phyloP scores from a whole-genome alignment of 2,113 vertebrate genomes.

The Catharus minimus region DNA sequence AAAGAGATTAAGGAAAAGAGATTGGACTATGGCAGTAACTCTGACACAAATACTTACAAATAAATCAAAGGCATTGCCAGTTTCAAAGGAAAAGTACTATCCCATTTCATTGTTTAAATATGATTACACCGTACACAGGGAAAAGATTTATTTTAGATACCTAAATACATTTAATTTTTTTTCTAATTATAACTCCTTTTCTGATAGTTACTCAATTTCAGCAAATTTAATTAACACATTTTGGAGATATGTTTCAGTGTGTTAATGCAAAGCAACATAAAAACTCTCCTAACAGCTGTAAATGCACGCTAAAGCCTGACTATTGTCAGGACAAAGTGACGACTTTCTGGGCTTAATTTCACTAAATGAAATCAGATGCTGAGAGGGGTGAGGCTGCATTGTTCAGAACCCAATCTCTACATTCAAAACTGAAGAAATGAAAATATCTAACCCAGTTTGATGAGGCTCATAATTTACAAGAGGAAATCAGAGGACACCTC shows the following conservation, averaged over 20 bases:
- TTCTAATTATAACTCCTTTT: constrained; percentile 70
- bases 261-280: constrained; percentile 20
- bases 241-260: constrained; percentile 58
- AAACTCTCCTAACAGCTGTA: background rate
- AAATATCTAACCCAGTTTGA: constrained; percentile 13
- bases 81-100: constrained; percentile 30
- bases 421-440: background rate
- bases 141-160: constrained; percentile 63
- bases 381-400: background rate
- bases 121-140: constrained; percentile 57
- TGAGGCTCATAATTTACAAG: background rate
- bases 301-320: background rate
- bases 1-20: constrained; percentile 29
- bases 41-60: constrained; percentile 43
- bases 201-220: constrained; percentile 66
- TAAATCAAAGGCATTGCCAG: constrained; percentile 45
- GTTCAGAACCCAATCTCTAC: background rate
- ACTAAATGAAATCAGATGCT: constrained; percentile 22
- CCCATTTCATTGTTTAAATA: constrained; percentile 59
- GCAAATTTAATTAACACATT: constrained; percentile 76
- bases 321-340: constrained; percentile 35
- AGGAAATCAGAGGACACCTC: background rate
- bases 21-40: background rate
- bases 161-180: constrained; percentile 71
- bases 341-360: constrained; percentile 14